Percentiles rank a stretch among this genome's conserved stretches.
Conservation (phyloP, 2,797 vertebrate genomes). For the Menidia menidia region DNA sequence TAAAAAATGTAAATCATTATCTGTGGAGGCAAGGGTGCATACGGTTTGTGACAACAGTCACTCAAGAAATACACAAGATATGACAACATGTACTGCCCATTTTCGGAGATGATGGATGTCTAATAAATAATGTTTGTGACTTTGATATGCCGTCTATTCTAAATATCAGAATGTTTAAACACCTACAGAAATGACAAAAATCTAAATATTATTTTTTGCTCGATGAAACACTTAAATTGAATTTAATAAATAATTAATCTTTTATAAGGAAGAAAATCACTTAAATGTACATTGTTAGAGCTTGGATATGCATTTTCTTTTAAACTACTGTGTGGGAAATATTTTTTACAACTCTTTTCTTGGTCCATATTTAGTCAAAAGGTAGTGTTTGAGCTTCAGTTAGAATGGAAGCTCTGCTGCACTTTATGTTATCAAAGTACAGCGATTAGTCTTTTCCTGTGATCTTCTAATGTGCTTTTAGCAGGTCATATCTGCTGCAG, state of each 20-base stretch:
- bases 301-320: slow-evolving; percentile 9
- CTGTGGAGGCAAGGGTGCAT: background rate
- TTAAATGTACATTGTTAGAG: slow-evolving; percentile 9
- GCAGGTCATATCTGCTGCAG: slow-evolving; percentile 1
- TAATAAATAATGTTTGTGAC: background rate
- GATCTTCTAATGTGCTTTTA: slow-evolving; percentile 9
- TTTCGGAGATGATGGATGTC: background rate
- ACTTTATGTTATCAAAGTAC: slow-evolving; percentile 15
- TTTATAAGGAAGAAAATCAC: background rate
- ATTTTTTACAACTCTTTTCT: background rate
- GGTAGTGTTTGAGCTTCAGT: slow-evolving; percentile 3
- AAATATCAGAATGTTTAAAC: background rate
- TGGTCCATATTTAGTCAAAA: background rate
- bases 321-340: slow-evolving; percentile 6
- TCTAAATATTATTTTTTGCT: slow-evolving; percentile 2
- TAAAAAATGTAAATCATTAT: slow-evolving; percentile 16
- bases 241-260: background rate
- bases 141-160: slow-evolving; percentile 12
- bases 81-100: background rate
- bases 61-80: background rate
- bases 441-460: slow-evolving; percentile 11
- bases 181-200: background rate
- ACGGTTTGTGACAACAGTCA: background rate
- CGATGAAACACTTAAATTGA: background rate
- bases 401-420: slow-evolving; percentile 15